phyloP scores from a whole-genome alignment of 2,888 invertebrate species.

The Hydraecia micacea region DNA sequence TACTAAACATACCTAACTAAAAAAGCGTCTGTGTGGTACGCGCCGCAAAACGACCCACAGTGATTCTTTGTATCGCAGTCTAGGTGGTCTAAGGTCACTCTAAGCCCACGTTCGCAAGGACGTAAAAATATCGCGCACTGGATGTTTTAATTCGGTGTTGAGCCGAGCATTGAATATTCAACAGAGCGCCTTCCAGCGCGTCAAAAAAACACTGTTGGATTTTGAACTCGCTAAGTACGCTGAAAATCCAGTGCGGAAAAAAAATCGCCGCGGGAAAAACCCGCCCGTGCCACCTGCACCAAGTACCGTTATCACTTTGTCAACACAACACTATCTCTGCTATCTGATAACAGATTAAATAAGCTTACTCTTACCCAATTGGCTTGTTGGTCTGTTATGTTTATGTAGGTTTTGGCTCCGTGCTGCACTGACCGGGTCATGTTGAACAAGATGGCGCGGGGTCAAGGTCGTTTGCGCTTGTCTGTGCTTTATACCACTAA shows the following conservation, averaged over 20 bases:
- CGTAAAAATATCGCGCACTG: too few species aligned
- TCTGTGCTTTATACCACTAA: not conserved
- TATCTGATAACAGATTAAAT: constrained; percentile 31
- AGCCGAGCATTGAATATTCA: too few species aligned
- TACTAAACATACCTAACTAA: constrained; percentile 3
- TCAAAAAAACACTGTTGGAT: too few species aligned
- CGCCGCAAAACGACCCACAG: not conserved
- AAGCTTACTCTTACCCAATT: constrained; percentile 30
- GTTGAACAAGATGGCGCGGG: constrained; percentile 34
- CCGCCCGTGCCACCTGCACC: too few species aligned
- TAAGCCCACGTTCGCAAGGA: too few species aligned
- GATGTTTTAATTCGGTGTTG: too few species aligned
- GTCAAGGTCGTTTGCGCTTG: constrained; percentile 50
- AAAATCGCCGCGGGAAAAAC: too few species aligned
- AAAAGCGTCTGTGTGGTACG: not conserved
- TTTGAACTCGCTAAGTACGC: too few species aligned
- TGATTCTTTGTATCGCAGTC: not conserved
- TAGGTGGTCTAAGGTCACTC: too few species aligned
- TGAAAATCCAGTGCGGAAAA: too few species aligned
- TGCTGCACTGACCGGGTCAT: constrained; percentile 49
- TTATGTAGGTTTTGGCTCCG: constrained; percentile 35
- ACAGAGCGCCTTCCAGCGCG: too few species aligned
- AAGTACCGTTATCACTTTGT: constrained; percentile 1
- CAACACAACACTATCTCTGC: constrained; percentile 7
- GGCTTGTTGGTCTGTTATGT: constrained; percentile 14